Percentiles rank a stretch among this genome's conserved stretches.
These are phyloP conservation scores for Drosophila mercatorum DNA, from an alignment of 2,888 invertebrate genomes.

Conservation along the genomic window DNA sequence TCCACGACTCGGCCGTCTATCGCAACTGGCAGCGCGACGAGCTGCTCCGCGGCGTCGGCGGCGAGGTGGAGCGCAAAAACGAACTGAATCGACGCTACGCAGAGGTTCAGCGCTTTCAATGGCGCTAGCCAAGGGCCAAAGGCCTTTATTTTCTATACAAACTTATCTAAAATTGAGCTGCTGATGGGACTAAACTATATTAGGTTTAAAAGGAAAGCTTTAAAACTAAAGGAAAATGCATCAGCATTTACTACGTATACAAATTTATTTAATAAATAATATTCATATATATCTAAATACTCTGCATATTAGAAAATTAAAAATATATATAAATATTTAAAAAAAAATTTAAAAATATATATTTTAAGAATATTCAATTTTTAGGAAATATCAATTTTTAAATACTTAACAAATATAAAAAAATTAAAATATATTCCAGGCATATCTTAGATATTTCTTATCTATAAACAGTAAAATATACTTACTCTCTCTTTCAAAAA, in stretches of 20 bases:
- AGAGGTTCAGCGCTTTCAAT: conserved; percentile 23
- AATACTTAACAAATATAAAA: no score
- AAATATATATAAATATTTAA: no score
- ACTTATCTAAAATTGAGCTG: background rate
- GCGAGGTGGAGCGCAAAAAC: conserved; percentile 60
- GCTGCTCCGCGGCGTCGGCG: conserved; percentile 56
- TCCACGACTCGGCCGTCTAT: conserved; percentile 52
- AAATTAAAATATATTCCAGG: background rate
- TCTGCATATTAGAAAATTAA: background rate
- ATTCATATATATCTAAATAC: background rate
- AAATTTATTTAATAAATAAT: background rate
- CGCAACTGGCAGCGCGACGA: conserved; percentile 63
- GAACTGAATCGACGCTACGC: conserved; percentile 60
- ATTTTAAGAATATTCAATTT: no score
- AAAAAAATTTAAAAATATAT: no score
- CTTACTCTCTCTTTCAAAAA: no score
- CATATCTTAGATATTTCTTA: background rate
- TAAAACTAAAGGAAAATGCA: background rate
- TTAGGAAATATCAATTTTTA: no score
- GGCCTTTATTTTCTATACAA: background rate
- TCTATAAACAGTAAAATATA: background rate
- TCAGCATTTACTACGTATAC: background rate
- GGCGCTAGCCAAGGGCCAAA: conserved; percentile 7
- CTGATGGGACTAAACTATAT: background rate
- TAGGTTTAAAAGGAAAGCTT: background rate